Conservation (phyloP, 2,113 vertebrate species). For the human (Homo sapiens) region GRCh38 chr2:35933501-35934000, state of each 20-base stretch:
- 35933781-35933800: background rate
- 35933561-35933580: background rate
- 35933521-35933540: background rate
- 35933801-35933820: background rate
- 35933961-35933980: background rate
- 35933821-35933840: background rate
- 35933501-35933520: background rate
- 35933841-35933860: background rate
- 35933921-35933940: background rate
- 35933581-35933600: background rate
- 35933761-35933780: background rate
- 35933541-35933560: background rate
- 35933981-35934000: background rate
- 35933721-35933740: background rate
- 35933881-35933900: background rate
- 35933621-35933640: background rate
- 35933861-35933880: background rate
- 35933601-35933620: constrained; percentile 9
- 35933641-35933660: background rate
- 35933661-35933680: background rate
- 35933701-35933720: background rate
- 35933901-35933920: background rate
- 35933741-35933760: background rate
- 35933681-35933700: background rate
- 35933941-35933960: background rate